Base-by-base conservation (phyloP, 2,888 invertebrate genomes). In the Tromatobia lineatoria region DNA sequence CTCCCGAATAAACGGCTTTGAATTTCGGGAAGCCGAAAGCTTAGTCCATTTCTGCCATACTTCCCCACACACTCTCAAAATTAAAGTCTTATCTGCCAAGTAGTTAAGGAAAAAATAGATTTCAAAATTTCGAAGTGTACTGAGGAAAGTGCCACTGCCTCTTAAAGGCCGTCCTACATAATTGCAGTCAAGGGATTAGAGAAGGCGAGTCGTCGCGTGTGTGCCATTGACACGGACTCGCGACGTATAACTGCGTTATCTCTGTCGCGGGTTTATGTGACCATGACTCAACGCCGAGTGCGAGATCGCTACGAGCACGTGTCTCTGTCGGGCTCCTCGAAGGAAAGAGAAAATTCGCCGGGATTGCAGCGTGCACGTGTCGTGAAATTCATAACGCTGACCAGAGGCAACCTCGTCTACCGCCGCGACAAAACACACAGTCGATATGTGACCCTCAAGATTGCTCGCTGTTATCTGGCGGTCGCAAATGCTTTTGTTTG, bases 181-280 rank as follows among this genome's bases (percentile, higher is more conserved):
- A 59, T 45, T 47, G 59, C 8, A 45, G 45, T 13, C 57, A 73
- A 73, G 45, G 59, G 57, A 57, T 73, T 25, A 29, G 15, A 57
- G 57, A 73, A 73, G 59, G 2, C 45, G 6, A 13, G 11, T 38
- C 45, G 73, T 73, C 3, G 73, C 29, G 45, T 66, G 57, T 61
- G 45, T 73, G 73, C 73, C 73, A 73, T 73, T 73, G 73, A 73
- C 73, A 73, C 47, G 59, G 57, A 45, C 45, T 42, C 45, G 73
- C 25, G 18, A 18, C 23, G 29, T 25, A 25, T 45, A 20, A 42
- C 25, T 25, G 45, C 47, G 59, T 73, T 73, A 73, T 73, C 73
- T 42, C 45, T 59, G 73, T 38, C 73, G 29, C 57, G 73, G 20
- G 45, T 61, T 73, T 73, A 47, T 45, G 29, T 47, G 76, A 18